Evolutionary conservation across 2,888 invertebrate genomes (phyloP), one percentile per base, ranked within the genome.

Genomic region (Camptogramma bilineatum): DNA sequence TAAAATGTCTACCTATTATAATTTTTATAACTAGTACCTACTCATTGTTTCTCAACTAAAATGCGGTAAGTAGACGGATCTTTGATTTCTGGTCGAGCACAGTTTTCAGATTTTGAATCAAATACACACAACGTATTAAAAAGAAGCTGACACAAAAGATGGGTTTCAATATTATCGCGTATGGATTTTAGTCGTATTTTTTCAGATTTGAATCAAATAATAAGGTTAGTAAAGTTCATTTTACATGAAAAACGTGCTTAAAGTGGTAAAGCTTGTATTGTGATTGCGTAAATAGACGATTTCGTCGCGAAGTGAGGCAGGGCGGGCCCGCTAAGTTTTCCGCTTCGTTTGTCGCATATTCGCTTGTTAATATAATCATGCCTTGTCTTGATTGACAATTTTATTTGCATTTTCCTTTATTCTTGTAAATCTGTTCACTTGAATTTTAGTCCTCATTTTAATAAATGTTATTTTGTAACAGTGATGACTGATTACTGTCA

Each of bases 211-310:
- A 48, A 31, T 17, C 19, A 31, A 28, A 58, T n/a, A 9, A 8
- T 7, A 10, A 17, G 1, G 7, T 0, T 19, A 31, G n/a, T 42
- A 57, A 46, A 48, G 47, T 34, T 34, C 34, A n/a, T 47, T 56
- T 21, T 52, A 46, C 44, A 46, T 18, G 48, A 34, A 39, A 39
- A 19, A 4, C 13, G 0, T 1, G 2, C 13, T 51, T 16, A 0
- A 5, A 64, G 52, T 64, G 56, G 42, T 39, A 28, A 42, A 54
- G 47, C 9, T 39, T 24, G 9, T 47, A 52, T 61, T 58, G 83
- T 89, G 87, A 89, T 91, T 90, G 86, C 90, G 88, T 87, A 89
- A 89, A 89, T 85, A 87, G 85, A 82, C 84, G 83, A 85, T 90
- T 89, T 86, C 78, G 77, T 79, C 73, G 82, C 81, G 81, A 83